phyloP scores from a whole-genome alignment of 2,888 invertebrate genomes.

The Eumacrocentrus americanus region DNA sequence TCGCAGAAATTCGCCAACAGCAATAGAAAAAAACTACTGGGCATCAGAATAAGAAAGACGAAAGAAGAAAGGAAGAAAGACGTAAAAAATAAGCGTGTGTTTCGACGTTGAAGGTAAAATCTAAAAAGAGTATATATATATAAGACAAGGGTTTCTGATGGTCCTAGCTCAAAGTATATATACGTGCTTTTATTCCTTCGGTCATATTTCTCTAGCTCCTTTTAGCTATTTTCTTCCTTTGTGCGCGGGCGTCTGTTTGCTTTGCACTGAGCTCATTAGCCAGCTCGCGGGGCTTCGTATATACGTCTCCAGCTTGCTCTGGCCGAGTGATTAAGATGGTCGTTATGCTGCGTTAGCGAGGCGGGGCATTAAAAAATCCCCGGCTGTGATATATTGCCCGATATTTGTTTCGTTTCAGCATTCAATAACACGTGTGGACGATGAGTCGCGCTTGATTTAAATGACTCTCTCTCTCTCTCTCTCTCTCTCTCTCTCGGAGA shows the following conservation, averaged over 20 bases:
- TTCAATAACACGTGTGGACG: slow-evolving; percentile 6
- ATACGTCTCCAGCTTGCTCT: slow-evolving; percentile 14
- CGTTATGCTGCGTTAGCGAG: slow-evolving; percentile 44
- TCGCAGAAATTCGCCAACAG: background rate
- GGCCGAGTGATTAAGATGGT: slow-evolving; percentile 45
- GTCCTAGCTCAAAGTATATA: slow-evolving; percentile 3
- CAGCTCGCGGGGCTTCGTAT: slow-evolving; percentile 16
- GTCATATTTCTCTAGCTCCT: slow-evolving; percentile 29
- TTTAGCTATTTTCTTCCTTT: slow-evolving; percentile 38
- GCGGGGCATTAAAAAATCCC: slow-evolving; percentile 39
- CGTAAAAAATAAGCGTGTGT: background rate
- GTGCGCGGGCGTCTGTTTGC: slow-evolving; percentile 42
- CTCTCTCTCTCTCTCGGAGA: slow-evolving; percentile 3
- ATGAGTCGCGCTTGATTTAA: background rate
- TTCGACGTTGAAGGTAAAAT: background rate
- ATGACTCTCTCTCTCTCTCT: background rate
- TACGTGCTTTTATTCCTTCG: slow-evolving; percentile 21
- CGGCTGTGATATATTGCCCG: slow-evolving; percentile 40
- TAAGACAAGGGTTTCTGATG: background rate
- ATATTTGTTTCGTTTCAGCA: slow-evolving; percentile 41
- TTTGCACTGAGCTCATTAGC: slow-evolving; percentile 49
- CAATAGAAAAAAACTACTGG: background rate
- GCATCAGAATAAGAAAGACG: background rate
- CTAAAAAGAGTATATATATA: background rate
- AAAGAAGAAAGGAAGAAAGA: background rate